phyloP scores from a whole-genome alignment of 2,888 invertebrate species.

The Brenthis ino region DNA sequence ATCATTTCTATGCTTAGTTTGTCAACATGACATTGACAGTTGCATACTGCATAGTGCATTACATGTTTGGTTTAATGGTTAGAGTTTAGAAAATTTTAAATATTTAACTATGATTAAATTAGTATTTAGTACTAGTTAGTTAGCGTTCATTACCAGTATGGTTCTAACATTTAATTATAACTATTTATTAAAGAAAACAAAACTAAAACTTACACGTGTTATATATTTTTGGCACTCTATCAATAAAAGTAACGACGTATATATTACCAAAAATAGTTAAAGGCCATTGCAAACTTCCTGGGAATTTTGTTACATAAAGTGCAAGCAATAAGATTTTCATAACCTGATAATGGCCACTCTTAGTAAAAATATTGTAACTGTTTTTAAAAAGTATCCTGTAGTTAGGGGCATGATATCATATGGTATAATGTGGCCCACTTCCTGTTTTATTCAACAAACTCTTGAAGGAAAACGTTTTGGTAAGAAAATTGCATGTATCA shows the following conservation, averaged over 20 bases:
- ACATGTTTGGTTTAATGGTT: too few species aligned
- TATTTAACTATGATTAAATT: background rate
- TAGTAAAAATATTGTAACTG: constrained; percentile 58
- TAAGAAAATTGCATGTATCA: constrained; percentile 51
- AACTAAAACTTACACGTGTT: constrained; percentile 26
- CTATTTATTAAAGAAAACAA: constrained; percentile 22
- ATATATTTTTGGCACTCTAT: constrained; percentile 46
- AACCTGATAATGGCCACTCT: constrained; percentile 54
- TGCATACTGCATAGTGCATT: too few species aligned
- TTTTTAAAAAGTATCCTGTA: constrained; percentile 64
- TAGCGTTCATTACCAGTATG: too few species aligned
- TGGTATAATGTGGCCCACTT: constrained; percentile 87
- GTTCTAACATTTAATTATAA: background rate
- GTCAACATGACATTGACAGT: too few species aligned
- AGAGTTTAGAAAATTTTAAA: too few species aligned
- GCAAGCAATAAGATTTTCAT: constrained; percentile 1
- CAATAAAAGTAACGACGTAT: constrained; percentile 40
- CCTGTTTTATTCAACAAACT: constrained; percentile 87
- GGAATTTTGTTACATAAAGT: constrained; percentile 32
- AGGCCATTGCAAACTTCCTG: constrained; percentile 19
- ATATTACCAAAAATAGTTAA: constrained; percentile 28
- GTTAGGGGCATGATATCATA: constrained; percentile 86
- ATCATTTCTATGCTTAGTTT: too few species aligned
- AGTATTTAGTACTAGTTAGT: background rate
- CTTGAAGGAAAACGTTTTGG: constrained; percentile 85